Base-by-base conservation (phyloP, 2,113 vertebrate species). In the Sebastes schlegelii region DNA sequence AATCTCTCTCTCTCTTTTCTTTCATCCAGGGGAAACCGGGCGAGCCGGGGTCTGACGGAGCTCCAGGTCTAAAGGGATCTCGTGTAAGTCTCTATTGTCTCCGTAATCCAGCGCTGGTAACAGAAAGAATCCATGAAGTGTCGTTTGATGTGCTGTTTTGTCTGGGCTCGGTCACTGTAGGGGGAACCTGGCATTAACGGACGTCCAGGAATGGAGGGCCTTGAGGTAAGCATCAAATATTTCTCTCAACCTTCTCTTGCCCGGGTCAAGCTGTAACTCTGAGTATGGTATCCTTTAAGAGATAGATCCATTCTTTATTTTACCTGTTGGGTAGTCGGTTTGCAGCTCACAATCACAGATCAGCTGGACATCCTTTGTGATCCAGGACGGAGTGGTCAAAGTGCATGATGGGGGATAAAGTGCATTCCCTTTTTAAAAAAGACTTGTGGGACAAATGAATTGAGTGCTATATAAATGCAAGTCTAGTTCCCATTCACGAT, bases 111-210 rank as follows among this genome's bases (percentile, higher is more conserved):
- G 62, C 2, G 46, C 23, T 74, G 65, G 55, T 61, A 63, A 86
- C 71, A 45, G n/a, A 80, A 69, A 61, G 54, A 89, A 54, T 77
- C 51, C 54, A 61, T 23, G 17, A 61, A 34, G 42, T 77, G 16
- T 40, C 5, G 77, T 75, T 75, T 87, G 52, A 88, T 74, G 52
- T 72, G 46, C 1, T 90, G 51, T 68, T 70, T 85, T 83, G 72
- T 88, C 71, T 88, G 58, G 74, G 51, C 74, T 92, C 0, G 14
- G 66, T 92, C 91, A 81, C 88, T 71, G 72, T 40, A 99, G 97
- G 97, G 98, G 0, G 91, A 95, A 71, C 55, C 94, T 72, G 96
- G 96, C 51, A 75, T 91, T 23, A 96, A 97, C 87, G 96, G 97
- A 79, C 94, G 94, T 46, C 93, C 62, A 61, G 97, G 97, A 94